These are phyloP conservation scores for Corvus moneduloides DNA, from an alignment of 2,113 vertebrate species.

Conservation along the genomic window DNA sequence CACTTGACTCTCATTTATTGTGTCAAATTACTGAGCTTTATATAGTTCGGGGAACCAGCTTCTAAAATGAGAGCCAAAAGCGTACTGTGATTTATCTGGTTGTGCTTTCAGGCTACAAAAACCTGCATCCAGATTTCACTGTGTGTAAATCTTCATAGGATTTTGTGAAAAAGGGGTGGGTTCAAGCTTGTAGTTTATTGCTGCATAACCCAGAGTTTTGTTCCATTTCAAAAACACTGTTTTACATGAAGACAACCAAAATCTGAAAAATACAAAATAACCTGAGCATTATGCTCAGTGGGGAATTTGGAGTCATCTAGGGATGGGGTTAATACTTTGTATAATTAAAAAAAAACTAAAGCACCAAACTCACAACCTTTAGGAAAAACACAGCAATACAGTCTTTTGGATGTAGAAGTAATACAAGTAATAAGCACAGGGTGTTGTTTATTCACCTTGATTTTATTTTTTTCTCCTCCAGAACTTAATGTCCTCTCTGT, in stretches of 20 bases:
- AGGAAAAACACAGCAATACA: background rate
- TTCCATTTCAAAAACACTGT: background rate
- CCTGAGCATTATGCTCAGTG: background rate
- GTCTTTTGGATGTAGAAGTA: background rate
- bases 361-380: rapidly evolving
- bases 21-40: constrained; percentile 36
- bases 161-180: background rate
- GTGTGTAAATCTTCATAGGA: background rate
- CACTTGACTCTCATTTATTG: background rate
- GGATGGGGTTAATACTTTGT: background rate
- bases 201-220: background rate
- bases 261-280: background rate
- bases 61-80: background rate
- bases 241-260: background rate
- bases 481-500: constrained; percentile 71
- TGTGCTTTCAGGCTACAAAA: background rate
- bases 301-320: background rate
- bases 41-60: background rate
- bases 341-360: background rate
- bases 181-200: background rate
- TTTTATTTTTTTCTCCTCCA: constrained; percentile 38
- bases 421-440: background rate
- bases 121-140: background rate
- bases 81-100: background rate
- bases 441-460: background rate